These are phyloP conservation scores for Eilema sororculum DNA, from an alignment of 2,888 invertebrate species.

Conservation along the genomic window DNA sequence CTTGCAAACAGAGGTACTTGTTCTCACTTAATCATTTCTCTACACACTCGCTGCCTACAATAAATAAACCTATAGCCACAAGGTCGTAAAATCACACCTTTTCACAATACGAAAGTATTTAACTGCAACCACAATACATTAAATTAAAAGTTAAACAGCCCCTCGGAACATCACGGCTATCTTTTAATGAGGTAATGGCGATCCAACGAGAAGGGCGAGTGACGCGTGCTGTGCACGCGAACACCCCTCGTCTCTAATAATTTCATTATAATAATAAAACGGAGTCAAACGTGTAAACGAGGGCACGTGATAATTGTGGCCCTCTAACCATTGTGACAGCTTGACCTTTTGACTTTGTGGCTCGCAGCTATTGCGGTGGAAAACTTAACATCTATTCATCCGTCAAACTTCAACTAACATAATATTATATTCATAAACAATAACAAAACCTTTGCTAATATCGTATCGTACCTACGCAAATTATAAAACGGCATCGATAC, in stretches of 20 bases:
- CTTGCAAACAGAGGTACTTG: neutral
- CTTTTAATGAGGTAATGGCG: conserved; percentile 81
- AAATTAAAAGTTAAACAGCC: conserved; percentile 81
- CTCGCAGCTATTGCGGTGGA: neutral
- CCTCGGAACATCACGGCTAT: conserved; percentile 71
- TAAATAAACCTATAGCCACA: conserved; percentile 24
- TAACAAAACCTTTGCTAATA: neutral
- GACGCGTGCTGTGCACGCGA: conserved; percentile 72
- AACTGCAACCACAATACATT: conserved; percentile 69
- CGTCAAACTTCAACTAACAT: neutral
- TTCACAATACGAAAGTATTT: conserved; percentile 59
- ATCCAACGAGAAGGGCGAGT: conserved; percentile 60
- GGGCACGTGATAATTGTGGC: conserved; percentile 73
- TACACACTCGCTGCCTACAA: conserved; percentile 1
- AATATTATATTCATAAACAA: conserved; percentile 1
- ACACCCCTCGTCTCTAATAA: conserved; percentile 69
- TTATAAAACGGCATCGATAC: conserved; percentile 16
- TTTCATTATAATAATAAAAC: conserved; percentile 85
- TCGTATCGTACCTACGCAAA: conserved; percentile 15
- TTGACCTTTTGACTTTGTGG: conserved; percentile 44
- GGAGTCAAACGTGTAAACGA: conserved; percentile 82
- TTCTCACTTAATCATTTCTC: conserved; percentile 14
- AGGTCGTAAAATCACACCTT: conserved; percentile 75
- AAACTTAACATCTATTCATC: conserved; percentile 1
- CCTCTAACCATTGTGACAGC: conserved; percentile 53